A percentile compares a stretch with the other conserved stretches of the same genome.
phyloP scores from a whole-genome alignment of 2,113 vertebrate genomes.

The Halcyon malimbica region DNA sequence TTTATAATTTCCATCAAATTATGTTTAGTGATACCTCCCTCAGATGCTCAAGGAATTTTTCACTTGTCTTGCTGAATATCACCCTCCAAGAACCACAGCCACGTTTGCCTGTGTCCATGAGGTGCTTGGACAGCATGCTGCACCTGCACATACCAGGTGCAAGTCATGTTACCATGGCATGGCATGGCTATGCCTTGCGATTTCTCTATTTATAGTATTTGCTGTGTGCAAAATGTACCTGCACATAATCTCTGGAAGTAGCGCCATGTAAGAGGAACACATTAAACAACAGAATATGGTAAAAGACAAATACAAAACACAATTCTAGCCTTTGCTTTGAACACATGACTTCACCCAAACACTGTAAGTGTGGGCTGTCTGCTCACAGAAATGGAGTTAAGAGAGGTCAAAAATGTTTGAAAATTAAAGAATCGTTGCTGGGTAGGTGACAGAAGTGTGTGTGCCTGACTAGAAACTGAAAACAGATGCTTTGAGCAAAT shows the following conservation, averaged over 20 bases:
- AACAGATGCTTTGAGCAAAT: background rate
- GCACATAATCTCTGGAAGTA: background rate
- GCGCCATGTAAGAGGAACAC: background rate
- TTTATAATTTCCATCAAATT: background rate
- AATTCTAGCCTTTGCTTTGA: background rate
- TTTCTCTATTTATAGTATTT: background rate
- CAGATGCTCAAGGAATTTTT: background rate
- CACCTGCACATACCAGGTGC: rapidly evolving
- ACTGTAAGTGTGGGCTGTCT: background rate
- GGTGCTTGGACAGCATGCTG: background rate
- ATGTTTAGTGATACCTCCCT: background rate
- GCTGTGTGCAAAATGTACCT: background rate
- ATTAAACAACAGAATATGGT: background rate
- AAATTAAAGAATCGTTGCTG: background rate
- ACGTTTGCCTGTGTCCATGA: background rate
- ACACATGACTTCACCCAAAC: background rate
- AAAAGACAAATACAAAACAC: background rate
- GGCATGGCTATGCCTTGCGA: background rate
- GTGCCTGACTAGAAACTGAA: background rate
- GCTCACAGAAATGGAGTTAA: background rate
- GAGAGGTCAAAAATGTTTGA: background rate
- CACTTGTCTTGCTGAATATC: background rate
- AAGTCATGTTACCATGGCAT: rapidly evolving
- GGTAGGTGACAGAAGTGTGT: background rate
- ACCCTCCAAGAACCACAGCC: background rate